Conservation (phyloP, 2,113 vertebrate genomes). For the Crotalus viridis region DNA sequence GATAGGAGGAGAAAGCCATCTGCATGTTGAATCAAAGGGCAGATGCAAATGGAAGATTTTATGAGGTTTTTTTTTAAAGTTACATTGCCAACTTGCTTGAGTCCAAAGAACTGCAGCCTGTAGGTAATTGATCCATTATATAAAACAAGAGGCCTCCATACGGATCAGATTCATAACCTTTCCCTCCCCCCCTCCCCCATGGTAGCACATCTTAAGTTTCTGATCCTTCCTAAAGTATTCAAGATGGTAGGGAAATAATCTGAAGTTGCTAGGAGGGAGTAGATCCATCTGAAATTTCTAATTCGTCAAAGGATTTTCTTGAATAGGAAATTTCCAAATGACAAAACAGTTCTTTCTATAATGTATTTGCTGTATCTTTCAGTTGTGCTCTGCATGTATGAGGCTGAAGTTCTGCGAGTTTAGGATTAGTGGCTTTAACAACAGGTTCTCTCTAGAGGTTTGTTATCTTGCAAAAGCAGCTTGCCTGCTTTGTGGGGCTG, state of each 20-base stretch:
- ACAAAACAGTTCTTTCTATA: conserved; percentile 13
- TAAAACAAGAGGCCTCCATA: background rate
- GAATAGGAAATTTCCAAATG: conserved; percentile 2
- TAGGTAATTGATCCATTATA: background rate
- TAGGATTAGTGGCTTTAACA: conserved; percentile 51
- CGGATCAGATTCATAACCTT: background rate
- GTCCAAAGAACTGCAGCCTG: background rate
- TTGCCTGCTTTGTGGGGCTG: conserved; percentile 47
- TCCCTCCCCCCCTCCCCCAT: too few relatives aligned
- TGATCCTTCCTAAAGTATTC: background rate
- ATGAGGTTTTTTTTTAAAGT: background rate
- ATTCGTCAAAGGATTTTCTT: conserved; percentile 6
- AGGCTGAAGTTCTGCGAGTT: background rate
- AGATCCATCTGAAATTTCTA: conserved; percentile 15
- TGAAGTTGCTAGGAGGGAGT: background rate
- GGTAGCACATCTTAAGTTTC: background rate
- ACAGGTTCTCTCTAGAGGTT: conserved; percentile 39
- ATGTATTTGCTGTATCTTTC: background rate
- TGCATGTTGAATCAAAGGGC: background rate
- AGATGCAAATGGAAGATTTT: background rate
- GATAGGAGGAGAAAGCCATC: background rate
- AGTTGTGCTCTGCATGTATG: conserved; percentile 1
- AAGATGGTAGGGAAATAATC: background rate
- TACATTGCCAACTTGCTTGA: background rate
- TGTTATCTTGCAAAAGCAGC: conserved; percentile 49